These are phyloP conservation scores for Montipora capricornis DNA, from an alignment of 64 coral and sea anemone species.

Conservation along the genomic window DNA sequence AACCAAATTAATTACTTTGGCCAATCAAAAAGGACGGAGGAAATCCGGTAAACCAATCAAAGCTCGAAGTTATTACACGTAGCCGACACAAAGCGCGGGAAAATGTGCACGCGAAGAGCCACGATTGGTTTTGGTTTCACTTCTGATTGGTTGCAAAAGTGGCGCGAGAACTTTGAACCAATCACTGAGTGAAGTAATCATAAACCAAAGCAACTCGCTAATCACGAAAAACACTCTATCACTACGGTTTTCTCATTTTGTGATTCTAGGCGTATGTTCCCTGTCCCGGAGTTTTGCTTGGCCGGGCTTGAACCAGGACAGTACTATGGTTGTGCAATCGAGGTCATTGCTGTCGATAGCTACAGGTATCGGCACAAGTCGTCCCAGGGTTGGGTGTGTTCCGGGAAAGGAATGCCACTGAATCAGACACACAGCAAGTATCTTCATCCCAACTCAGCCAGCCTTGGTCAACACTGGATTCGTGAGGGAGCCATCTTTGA, in stretches of 20 bases:
- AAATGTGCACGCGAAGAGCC: too few species aligned
- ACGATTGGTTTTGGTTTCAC: too few species aligned
- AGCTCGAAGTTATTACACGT: too few species aligned
- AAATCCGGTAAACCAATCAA: too few species aligned
- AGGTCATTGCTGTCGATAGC: slow-evolving; percentile 63
- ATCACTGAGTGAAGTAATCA: too few species aligned
- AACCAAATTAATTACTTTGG: too few species aligned
- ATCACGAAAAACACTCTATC: too few species aligned
- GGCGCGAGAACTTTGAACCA: too few species aligned
- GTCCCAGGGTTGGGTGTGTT: slow-evolving; percentile 52
- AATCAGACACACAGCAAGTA: slow-evolving; percentile 59
- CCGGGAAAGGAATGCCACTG: slow-evolving; percentile 56
- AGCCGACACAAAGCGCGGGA: too few species aligned
- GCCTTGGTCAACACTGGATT: slow-evolving; percentile 81
- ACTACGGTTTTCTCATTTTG: background rate
- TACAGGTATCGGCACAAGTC: slow-evolving; percentile 77
- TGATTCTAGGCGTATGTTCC: slow-evolving; percentile 87
- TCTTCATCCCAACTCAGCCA: slow-evolving; percentile 81
- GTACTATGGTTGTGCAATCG: slow-evolving; percentile 89
- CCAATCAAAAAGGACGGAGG: too few species aligned
- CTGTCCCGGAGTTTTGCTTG: slow-evolving; percentile 80
- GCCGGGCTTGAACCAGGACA: slow-evolving; percentile 73
- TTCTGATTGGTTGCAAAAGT: too few species aligned
- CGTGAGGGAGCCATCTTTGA: slow-evolving; percentile 84
- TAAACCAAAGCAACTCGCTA: too few species aligned